phyloP scores from a whole-genome alignment of 2,888 invertebrate species.

The Eutolmus rufibarbis region DNA sequence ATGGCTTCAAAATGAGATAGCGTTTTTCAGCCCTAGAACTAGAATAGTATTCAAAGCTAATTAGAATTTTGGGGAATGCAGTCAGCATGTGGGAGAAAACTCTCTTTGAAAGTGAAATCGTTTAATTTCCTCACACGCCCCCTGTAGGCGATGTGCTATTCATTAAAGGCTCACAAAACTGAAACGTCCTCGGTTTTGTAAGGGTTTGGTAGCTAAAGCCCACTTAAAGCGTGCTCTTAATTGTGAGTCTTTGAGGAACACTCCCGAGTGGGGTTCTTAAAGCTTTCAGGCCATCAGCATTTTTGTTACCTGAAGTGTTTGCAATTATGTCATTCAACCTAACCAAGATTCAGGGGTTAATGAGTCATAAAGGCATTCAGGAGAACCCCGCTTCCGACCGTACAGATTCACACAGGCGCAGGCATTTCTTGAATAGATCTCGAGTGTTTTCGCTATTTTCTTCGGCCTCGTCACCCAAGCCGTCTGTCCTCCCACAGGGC shows the following conservation, averaged over 20 bases:
- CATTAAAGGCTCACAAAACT: neutral
- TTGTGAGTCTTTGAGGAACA: neutral
- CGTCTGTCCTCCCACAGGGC: neutral
- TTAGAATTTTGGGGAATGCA: neutral
- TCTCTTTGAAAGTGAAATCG: neutral
- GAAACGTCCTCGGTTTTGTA: neutral
- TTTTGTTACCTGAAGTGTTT: conserved; percentile 39
- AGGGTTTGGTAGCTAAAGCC: neutral
- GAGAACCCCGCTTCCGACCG: neutral
- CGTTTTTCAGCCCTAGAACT: neutral
- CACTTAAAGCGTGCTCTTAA: neutral
- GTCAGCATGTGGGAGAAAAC: neutral
- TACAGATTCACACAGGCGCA: neutral
- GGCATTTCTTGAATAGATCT: neutral
- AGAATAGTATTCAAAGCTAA: neutral
- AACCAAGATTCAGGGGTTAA: conserved; percentile 30
- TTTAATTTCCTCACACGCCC: neutral
- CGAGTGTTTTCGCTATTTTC: neutral
- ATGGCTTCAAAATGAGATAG: neutral
- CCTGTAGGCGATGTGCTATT: neutral
- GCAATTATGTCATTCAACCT: conserved; percentile 41
- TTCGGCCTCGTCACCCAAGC: neutral
- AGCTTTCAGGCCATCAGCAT: conserved; percentile 28
- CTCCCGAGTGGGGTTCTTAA: conserved; percentile 1
- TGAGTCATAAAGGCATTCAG: conserved; percentile 33